These are phyloP conservation scores for Vultur gryphus DNA, from an alignment of 2,797 vertebrate species.

Conservation along the genomic window DNA sequence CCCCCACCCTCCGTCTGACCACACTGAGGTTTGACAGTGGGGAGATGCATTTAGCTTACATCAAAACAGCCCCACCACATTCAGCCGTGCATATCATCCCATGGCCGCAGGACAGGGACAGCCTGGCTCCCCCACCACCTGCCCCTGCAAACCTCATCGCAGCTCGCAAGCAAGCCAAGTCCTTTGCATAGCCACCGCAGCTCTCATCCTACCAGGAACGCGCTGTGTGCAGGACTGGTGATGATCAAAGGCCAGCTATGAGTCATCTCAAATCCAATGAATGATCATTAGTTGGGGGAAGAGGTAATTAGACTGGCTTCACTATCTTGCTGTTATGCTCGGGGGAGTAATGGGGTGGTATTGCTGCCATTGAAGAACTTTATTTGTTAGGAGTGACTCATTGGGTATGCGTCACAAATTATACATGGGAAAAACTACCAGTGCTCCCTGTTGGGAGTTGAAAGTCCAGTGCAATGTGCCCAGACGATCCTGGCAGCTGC, in stretches of 20 bases:
- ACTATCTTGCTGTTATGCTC: neutral
- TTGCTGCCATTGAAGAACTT: conserved; percentile 1
- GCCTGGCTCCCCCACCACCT: neutral
- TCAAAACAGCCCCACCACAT: neutral
- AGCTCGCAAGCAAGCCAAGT: neutral
- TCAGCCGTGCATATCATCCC: fast-evolving
- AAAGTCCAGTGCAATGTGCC: neutral
- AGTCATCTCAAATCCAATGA: conserved; percentile 39
- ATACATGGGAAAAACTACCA: neutral
- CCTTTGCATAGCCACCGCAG: neutral
- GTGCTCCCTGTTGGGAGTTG: neutral
- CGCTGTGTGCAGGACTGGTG: neutral
- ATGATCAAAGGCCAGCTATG: conserved; percentile 37
- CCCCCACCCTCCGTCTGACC: neutral
- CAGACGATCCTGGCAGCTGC: neutral
- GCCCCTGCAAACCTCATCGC: neutral
- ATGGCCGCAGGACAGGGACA: neutral
- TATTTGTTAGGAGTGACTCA: conserved; percentile 34
- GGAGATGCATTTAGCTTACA: neutral
- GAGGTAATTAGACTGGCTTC: neutral
- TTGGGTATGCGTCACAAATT: neutral
- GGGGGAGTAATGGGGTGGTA: neutral
- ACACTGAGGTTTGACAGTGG: fast-evolving
- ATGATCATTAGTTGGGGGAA: neutral
- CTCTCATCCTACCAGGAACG: neutral